Evolutionary conservation across 2,113 vertebrate species (phyloP).

Genomic region (Sturnus vulgaris): DNA sequence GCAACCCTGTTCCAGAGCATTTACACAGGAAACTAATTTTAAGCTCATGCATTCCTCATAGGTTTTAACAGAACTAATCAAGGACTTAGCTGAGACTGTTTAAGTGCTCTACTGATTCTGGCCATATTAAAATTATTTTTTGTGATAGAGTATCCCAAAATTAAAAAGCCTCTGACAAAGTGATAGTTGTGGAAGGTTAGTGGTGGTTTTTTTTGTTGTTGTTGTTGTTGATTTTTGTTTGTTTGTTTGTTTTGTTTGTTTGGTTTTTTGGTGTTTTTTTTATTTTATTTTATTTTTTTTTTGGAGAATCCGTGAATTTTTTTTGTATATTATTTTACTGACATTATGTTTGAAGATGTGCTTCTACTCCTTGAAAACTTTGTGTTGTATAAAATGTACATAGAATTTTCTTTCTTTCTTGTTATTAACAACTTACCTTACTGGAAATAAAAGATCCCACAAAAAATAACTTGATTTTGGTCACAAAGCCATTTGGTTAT

Average conservation of each 20-base stretch:
- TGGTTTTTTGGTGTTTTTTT: too few relatives aligned
- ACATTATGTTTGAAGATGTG: fast-evolving
- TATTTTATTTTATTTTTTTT: not conserved
- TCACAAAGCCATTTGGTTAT: not conserved
- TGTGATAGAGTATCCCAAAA: not conserved
- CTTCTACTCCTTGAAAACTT: not conserved
- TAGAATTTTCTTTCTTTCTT: not conserved
- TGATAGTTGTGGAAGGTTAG: not conserved
- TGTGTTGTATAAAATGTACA: not conserved
- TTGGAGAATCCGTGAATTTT: not conserved
- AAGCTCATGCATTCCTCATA: not conserved
- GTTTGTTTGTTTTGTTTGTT: too few relatives aligned
- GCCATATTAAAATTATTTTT: not conserved
- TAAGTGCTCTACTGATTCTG: not conserved
- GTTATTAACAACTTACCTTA: not conserved
- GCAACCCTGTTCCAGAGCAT: not conserved
- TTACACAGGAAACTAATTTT: not conserved
- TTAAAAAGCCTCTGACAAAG: not conserved
- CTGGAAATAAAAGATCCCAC: not conserved
- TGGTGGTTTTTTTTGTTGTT: not conserved
- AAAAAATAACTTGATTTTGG: not conserved
- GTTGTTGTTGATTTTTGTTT: not conserved
- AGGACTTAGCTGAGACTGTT: not conserved
- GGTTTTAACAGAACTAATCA: not conserved
- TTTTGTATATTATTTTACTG: not conserved